Evolutionary conservation across 2,113 vertebrate species (phyloP), one percentile per base, ranked within the genome.

Genomic region (Panthera tigris): DNA sequence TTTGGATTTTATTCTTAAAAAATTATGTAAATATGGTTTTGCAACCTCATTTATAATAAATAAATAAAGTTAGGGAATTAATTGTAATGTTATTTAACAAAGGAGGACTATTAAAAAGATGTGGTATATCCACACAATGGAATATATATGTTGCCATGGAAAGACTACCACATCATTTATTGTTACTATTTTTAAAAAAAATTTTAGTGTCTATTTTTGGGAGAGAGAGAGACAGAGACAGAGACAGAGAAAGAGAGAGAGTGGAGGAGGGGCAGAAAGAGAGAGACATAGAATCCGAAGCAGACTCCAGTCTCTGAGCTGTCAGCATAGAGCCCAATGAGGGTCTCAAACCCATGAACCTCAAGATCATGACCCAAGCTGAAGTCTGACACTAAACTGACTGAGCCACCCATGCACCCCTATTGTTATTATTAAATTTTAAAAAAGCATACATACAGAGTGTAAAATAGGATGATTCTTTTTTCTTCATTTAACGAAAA

Each of bases 401-500:
- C 21, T 61, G 21, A 61, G 21, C 57, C 55, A 57, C 19, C 55
- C 6, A 57, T 5, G 55, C 19, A 16, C 55, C 19, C 55, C 55
- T 78, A 19, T 78, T 68, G 36, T 41, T 50, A 41, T 57, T 76
- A 82, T 69, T 71, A 80, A 69, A 94, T 76, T 13, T 61, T 7
- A 41, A 82, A 55, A 87, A 86, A 11, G 25, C 39, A 68, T 80
- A 61, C 3, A 85, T 80, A 61, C 3, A 85, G 36, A 69, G 27
- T 88, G 19, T 63, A 39, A 31, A 25, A 25, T 27, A 76, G 3
- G 4, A 92, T 68, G 16, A 45, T 68, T 95, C 50, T 27, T 66
- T 76, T 92, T 83, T 65, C 61, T 57, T 57, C 55, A 89, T 86
- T 85, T 71, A 95, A 93, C 31, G 66, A n/a, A 55, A 89, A 85